Base-by-base conservation (phyloP, 2,888 invertebrate genomes). In the Acrobasis consociella region DNA sequence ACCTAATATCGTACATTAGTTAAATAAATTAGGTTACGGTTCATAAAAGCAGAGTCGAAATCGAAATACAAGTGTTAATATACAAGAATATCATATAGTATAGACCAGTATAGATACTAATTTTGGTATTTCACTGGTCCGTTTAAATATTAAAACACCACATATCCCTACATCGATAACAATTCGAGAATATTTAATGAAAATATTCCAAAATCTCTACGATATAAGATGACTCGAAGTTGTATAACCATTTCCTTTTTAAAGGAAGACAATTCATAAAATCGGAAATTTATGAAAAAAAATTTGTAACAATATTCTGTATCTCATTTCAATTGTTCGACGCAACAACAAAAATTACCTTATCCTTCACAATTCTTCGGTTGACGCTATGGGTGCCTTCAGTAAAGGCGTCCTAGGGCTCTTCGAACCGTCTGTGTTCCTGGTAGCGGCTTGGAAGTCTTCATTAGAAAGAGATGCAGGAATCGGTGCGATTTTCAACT, bases 401-500 rank as follows among this genome's bases (percentile, higher is more conserved):
- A 92, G 74, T 2, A 92, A 74, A 0, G 93, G 90, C 0, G 93
- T 93, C 62, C 91, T 81, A 0, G 93, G 93, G 67, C 93, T 93
- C 69, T 82, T 83, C 0, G 91, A 88, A 1, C 89, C 91, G 42
- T 93, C 93, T 7, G 85, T 75, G 63, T 77, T 86, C 65, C 85
- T 90, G 9, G 80, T 66, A 50, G 78, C 66, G 0, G 83, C 80
- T 74, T 94, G 94, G 71, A 94, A 94, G 69, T 94, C 94, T 74
- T 95, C 95, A 62, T 94, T 94, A 0, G 95, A 95, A 50, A 94
- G 75, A 0, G 95, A 95, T 1, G 91, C 92, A 0, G 93, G 93
- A 63, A 95, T 86, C 0, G 95, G 94, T 51, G 94, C 95, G 74
- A 95, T 93, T 77, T 95, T 95, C 71, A 95, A 76, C 72, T 95